Evolutionary conservation across 2,797 vertebrate species (phyloP).

Genomic region (Pseudochirops corinnae): DNA sequence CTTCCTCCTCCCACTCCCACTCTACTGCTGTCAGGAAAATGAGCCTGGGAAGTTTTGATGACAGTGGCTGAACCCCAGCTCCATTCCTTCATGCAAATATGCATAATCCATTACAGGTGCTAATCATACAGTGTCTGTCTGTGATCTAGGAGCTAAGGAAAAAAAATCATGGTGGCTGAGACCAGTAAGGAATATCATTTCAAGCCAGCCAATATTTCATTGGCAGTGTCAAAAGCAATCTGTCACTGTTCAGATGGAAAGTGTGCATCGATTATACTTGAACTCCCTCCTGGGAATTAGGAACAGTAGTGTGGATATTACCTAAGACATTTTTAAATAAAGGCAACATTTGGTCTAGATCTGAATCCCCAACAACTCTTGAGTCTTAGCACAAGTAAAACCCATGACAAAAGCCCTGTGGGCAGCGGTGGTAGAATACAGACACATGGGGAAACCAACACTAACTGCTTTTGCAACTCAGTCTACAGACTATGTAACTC

Average conservation of each 20-base stretch:
- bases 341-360: not conserved
- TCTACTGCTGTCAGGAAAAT: constrained; percentile 18
- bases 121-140: constrained; percentile 16
- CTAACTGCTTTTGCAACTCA: not conserved
- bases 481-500: not conserved
- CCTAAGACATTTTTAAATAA: not conserved
- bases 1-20: not conserved
- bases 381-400: not conserved
- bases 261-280: not conserved
- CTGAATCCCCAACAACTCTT: not conserved
- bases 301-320: not conserved
- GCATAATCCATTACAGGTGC: constrained; percentile 2
- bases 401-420: not conserved
- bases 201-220: not conserved
- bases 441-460: not conserved
- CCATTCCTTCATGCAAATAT: constrained; percentile 55
- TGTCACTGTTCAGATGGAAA: not conserved
- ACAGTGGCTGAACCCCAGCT: not conserved
- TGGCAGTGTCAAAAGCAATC: constrained; percentile 28
- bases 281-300: constrained; percentile 16
- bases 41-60: not conserved
- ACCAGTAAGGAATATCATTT: constrained; percentile 17
- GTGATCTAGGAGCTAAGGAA: constrained; percentile 47
- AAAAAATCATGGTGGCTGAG: not conserved
- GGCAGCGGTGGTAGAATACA: not conserved